A percentile compares a stretch with the other conserved stretches of the same genome.
Conservation (phyloP, 92 coral and sea anemone species). For the Muricea muricata region DNA sequence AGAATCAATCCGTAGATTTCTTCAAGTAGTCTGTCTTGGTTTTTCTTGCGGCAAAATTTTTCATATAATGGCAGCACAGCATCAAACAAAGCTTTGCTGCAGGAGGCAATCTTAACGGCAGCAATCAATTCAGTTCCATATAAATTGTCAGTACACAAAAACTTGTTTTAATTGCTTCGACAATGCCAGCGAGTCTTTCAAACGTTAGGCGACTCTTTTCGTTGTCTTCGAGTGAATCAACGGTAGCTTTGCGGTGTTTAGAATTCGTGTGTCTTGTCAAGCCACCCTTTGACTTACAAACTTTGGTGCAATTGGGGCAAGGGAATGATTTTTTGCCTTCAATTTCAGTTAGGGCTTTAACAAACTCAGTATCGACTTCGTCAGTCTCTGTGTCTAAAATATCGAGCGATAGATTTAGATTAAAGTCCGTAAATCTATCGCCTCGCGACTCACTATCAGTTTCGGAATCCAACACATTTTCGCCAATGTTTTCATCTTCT, state of each 20-base stretch:
- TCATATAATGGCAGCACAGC: constrained; percentile 13
- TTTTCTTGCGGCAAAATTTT: constrained; percentile 7
- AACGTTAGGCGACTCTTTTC: neutral
- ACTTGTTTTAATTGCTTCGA: constrained; percentile 8
- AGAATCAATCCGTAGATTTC: neutral
- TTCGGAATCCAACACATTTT: too few species aligned
- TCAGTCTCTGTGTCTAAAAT: constrained; percentile 10
- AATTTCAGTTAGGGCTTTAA: constrained; percentile 19
- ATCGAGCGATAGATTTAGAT: constrained; percentile 16
- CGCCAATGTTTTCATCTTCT: neutral
- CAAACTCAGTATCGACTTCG: constrained; percentile 15
- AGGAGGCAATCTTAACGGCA: constrained; percentile 1
- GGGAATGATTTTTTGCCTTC: constrained; percentile 14
- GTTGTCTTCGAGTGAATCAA: neutral
- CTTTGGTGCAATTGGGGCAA: neutral
- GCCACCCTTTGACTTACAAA: constrained; percentile 27
- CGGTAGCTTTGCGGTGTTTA: neutral
- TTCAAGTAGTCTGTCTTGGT: constrained; percentile 19
- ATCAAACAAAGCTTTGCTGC: constrained; percentile 7
- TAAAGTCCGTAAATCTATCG: neutral
- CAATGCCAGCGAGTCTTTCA: neutral
- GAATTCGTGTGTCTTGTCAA: constrained; percentile 1
- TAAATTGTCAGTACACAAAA: neutral
- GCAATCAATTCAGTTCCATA: neutral
- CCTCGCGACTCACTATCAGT: too few species aligned